Evolutionary conservation across 2,113 vertebrate species (phyloP).

Genomic region (Paradoxurus hermaphroditus): DNA sequence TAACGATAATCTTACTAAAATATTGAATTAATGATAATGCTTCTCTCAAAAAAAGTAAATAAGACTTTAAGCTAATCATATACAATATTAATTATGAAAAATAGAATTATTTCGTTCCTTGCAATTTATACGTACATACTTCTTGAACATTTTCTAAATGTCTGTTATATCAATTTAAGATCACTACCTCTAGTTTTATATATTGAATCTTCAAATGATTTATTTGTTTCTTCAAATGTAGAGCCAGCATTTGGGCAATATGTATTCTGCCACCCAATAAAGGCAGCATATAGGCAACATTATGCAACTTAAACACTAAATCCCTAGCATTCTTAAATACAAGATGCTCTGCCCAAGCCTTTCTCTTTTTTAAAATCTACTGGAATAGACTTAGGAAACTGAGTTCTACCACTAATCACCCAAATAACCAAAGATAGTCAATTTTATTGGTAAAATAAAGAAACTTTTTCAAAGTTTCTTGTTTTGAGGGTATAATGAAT

Average conservation of each 20-base stretch:
- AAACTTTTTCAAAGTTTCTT: constrained; percentile 1
- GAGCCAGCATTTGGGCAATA: neutral
- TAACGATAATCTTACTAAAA: constrained; percentile 17
- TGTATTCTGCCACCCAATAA: neutral
- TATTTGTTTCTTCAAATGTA: neutral
- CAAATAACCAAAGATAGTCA: neutral
- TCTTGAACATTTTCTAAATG: neutral
- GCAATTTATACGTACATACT: neutral
- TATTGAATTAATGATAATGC: neutral
- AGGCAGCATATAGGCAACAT: neutral
- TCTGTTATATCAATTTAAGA: neutral
- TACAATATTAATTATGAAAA: constrained; percentile 27
- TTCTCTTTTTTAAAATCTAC: neutral
- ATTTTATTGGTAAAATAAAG: neutral
- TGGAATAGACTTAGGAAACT: neutral
- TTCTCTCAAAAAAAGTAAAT: neutral
- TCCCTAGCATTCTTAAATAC: neutral
- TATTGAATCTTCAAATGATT: neutral
- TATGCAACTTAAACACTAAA: neutral
- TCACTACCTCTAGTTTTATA: neutral
- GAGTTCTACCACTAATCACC: neutral
- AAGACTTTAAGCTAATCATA: neutral
- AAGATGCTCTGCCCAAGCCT: neutral
- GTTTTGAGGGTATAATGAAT: neutral
- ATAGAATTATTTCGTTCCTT: neutral